Base-by-base conservation (phyloP, 2,113 vertebrate species). In the Vicugna pacos region DNA sequence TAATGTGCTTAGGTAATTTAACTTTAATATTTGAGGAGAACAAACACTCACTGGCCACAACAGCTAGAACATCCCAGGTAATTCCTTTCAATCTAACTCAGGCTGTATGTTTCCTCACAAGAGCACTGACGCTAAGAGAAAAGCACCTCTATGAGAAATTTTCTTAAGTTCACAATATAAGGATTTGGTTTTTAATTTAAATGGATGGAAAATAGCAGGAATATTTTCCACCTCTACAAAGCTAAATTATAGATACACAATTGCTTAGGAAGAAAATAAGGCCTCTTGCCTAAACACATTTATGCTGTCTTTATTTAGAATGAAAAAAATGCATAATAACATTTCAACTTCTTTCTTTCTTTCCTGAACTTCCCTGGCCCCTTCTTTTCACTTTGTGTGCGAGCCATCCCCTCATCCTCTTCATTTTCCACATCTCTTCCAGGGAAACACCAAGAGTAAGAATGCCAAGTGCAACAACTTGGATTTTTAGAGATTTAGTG, bases 131-230 rank as follows among this genome's bases (percentile, higher is more conserved):
- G 30, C 73, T 84, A 32, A 72, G 48, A 73, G 30, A 89, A 76
- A 72, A 73, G 5, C 28, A 75, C 20, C 30, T 52, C 1, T 14
- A 7, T 16, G 56, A 15, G 19, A 22, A 16, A 8, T 58, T 65
- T 69, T 83, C 83, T 80, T 82, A 32, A 6, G 32, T 32, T 46
- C n/a, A 72, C 28, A 35, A 82, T 4, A 17, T 15, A 38, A 73
- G 54, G 48, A 48, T 32, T 81, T 92, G 50, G 13, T 67, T 86
- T 94, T 56, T 76, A 62, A 92, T 38, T 79, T 69, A 97, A 83
- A 70, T 48, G 75, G 50, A 38, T 0, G 30, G 69, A 60, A 91
- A 82, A 67, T 2, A 72, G 62, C n/a, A 62, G 28, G 42, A 35
- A 19, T 16, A 20, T 50, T 58, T 93, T 56, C 64, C 46, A 64